Base-by-base conservation (phyloP, 2,888 invertebrate species). In the Spodoptera exigua region DNA sequence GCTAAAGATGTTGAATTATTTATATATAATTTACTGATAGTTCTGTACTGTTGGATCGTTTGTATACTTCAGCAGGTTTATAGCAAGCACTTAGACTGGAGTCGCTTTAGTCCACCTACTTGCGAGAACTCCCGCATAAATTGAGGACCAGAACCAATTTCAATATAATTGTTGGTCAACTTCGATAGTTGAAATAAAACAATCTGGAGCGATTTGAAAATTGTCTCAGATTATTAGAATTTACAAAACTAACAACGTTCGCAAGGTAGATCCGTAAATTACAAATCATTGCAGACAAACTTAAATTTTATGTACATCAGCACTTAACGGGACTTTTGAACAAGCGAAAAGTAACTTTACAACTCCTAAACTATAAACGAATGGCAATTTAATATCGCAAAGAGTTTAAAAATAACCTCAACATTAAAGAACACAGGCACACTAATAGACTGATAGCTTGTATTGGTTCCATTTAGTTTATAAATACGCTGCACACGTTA, bases 1-100 rank as follows among this genome's bases (percentile, higher is more conserved):
- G 60, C 64, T 70, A 61, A 68, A 62, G 56, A 58, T 70, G 39
- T 60, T 83, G 77, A 80, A 82, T 81, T 74, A 78, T 82, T 77
- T 74, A 78, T 66, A 62, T 54, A 65, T 70, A 61, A 72, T 74
- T 74, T 70, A 70, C 76, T 59, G 61, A 56, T 70, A 62, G 68
- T 58, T 61, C 61, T 61, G 54, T 65, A 47, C 59, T 66, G 55
- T 78, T 46, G 35, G 60, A 47, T 53, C 53, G 32, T 68, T 68
- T 49, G 52, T 72, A 61, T 60, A 55, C 68, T 56, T 55, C 41
- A 56, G 36, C 54, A 40, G 66, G 49, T 32, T 13, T 46, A 47
- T 36, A 47, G 49, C 39, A 37, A 39, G 17, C 32, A 53, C 44
- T 45, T 44, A 14, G 48, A 18, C 17, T 18, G 1, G 13, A 43